Percentiles rank a stretch among this genome's conserved stretches.
These are phyloP conservation scores for Pseudochromis fuscus DNA, from an alignment of 2,797 vertebrate genomes.

Conservation along the genomic window DNA sequence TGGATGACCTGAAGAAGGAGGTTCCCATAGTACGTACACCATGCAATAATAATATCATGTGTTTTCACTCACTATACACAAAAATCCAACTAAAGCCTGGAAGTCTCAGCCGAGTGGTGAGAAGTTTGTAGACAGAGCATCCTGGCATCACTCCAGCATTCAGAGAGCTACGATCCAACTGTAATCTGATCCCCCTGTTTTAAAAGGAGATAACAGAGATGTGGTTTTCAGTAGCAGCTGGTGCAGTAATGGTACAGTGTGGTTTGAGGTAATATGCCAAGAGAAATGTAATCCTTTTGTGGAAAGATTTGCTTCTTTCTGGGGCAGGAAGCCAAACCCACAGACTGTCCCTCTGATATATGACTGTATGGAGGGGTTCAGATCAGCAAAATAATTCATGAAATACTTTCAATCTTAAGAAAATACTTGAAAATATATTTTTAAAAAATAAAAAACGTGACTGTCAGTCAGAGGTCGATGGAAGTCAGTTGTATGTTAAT, in stretches of 20 bases:
- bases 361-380: background rate
- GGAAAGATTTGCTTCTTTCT: constrained; percentile 28
- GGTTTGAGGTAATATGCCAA: constrained; percentile 25
- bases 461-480: rapidly evolving
- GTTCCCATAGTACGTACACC: constrained; percentile 88
- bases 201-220: constrained; percentile 26
- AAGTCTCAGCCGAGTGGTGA: background rate
- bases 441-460: background rate
- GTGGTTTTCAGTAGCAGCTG: constrained; percentile 16
- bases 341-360: constrained; percentile 7
- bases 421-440: background rate
- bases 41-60: background rate
- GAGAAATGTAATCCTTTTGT: constrained; percentile 46
- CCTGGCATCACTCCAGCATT: constrained; percentile 47
- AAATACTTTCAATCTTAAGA: background rate
- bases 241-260: constrained; percentile 9
- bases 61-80: background rate
- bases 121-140: constrained; percentile 27
- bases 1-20: constrained; percentile 96
- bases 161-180: constrained; percentile 10
- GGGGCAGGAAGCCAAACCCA: constrained; percentile 31
- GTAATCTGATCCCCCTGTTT: constrained; percentile 50
- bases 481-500: too few species aligned
- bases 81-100: background rate
- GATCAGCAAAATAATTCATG: background rate